A percentile compares a stretch with the other conserved stretches of the same genome.
These are phyloP conservation scores for Saturnia japonica DNA, from an alignment of 2,888 invertebrate species.

Conservation along the genomic window DNA sequence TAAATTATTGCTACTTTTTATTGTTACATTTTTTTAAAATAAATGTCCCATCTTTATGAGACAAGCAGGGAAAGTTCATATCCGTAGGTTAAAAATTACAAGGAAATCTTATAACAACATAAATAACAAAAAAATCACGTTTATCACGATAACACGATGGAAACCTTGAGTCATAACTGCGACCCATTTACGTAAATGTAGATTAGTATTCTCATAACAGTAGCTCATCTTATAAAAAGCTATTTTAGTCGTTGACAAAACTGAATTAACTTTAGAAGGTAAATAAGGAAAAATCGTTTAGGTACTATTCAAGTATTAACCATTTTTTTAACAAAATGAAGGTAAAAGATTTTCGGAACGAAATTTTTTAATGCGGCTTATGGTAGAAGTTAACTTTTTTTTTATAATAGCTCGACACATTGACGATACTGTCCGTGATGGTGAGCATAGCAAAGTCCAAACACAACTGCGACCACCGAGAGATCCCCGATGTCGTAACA, in stretches of 20 bases:
- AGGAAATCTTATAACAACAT: not conserved
- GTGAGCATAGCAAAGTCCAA: no score
- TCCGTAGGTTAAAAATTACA: not conserved
- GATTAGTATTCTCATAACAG: constrained; percentile 18
- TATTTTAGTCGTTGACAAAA: constrained; percentile 7
- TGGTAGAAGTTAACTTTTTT: no score
- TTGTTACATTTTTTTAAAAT: not conserved
- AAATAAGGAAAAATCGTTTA: not conserved
- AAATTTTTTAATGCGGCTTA: no score
- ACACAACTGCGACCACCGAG: no score
- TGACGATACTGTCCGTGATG: no score
- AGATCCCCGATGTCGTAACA: no score
- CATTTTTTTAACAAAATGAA: not conserved
- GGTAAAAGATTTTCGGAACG: not conserved
- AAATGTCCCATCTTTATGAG: not conserved
- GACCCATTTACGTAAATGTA: constrained; percentile 11
- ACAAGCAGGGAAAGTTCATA: not conserved
- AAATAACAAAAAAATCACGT: not conserved
- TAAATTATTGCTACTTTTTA: no score
- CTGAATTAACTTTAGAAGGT: not conserved
- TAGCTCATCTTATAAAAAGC: constrained; percentile 19
- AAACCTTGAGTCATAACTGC: not conserved
- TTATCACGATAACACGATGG: constrained; percentile 1
- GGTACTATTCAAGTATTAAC: not conserved
- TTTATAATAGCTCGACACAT: no score